Conservation (phyloP, 1,140 invertebrate species). For the Littorina saxatilis region DNA sequence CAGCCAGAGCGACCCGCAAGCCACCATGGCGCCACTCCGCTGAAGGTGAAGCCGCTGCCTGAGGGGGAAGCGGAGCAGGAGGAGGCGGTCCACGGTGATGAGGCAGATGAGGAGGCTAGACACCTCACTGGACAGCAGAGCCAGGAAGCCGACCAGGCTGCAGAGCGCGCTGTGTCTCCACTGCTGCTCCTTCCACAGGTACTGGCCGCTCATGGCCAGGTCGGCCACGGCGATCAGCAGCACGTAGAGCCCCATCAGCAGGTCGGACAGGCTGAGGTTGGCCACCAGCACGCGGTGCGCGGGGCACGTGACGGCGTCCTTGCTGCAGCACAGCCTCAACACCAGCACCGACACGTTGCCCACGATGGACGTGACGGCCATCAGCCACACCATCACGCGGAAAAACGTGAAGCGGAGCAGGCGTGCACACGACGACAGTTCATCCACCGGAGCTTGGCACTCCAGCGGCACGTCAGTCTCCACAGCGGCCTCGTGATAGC, state of each 20-base stretch:
- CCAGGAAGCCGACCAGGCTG: conserved; percentile 57
- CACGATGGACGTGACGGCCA: conserved; percentile 41
- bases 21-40: conserved; percentile 24
- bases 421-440: conserved; percentile 39
- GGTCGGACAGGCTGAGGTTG: conserved; percentile 59
- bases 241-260: conserved; percentile 68
- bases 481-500: too few relatives aligned
- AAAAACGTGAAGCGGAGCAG: conserved; percentile 42
- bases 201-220: conserved; percentile 53
- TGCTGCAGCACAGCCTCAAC: conserved; percentile 31
- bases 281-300: conserved; percentile 52
- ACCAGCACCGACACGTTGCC: conserved; percentile 52
- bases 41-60: conserved; percentile 30
- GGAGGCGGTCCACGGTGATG: conserved; percentile 55
- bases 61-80: conserved; percentile 62
- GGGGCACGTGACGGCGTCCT: conserved; percentile 37
- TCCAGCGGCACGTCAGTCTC: too few relatives aligned
- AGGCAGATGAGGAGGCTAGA: conserved; percentile 59
- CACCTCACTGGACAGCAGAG: conserved; percentile 59
- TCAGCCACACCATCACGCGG: conserved; percentile 43
- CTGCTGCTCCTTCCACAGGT: conserved; percentile 48
- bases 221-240: conserved; percentile 64
- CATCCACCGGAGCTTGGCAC: not conserved
- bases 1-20: conserved; percentile 33
- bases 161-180: conserved; percentile 61